Evolutionary conservation across 2,797 vertebrate genomes (phyloP).

Genomic region (Lepus oiostolus): DNA sequence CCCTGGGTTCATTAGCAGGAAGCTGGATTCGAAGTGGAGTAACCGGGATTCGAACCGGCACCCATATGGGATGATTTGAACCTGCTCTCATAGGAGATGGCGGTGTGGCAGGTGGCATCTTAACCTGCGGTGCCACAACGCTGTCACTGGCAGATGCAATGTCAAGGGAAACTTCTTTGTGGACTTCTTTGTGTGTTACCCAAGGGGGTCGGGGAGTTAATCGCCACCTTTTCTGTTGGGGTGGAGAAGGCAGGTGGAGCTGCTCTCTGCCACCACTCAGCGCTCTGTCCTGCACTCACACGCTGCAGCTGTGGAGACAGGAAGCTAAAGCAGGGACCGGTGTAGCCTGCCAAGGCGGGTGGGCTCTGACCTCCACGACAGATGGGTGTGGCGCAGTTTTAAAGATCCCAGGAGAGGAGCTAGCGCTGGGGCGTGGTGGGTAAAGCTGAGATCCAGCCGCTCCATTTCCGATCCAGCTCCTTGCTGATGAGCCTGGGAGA

Average conservation of each 20-base stretch:
- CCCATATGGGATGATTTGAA: too few species aligned
- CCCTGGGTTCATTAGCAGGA: too few species aligned
- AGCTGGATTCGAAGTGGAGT: too few species aligned
- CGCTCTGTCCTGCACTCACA: not conserved
- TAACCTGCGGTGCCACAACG: too few species aligned
- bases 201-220: not conserved
- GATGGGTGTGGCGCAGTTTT: not conserved
- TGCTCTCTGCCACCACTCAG: not conserved
- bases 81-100: too few species aligned
- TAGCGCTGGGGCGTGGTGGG: too few species aligned
- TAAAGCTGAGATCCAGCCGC: too few species aligned
- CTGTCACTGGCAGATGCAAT: not conserved
- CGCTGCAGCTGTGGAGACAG: not conserved
- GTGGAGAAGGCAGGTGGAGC: not conserved
- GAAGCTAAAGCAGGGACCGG: not conserved
- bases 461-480: too few species aligned
- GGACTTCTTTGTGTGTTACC: not conserved
- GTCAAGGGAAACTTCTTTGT: constrained; percentile 44
- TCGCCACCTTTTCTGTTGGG: not conserved
- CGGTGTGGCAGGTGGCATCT: too few species aligned
- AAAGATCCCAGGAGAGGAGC: not conserved
- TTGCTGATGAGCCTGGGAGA: too few species aligned
- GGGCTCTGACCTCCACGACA: not conserved
- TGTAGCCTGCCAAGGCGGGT: not conserved
- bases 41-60: too few species aligned